Base-by-base conservation (phyloP, 2,888 invertebrate species). In the Drosophila subsilvestris region DNA sequence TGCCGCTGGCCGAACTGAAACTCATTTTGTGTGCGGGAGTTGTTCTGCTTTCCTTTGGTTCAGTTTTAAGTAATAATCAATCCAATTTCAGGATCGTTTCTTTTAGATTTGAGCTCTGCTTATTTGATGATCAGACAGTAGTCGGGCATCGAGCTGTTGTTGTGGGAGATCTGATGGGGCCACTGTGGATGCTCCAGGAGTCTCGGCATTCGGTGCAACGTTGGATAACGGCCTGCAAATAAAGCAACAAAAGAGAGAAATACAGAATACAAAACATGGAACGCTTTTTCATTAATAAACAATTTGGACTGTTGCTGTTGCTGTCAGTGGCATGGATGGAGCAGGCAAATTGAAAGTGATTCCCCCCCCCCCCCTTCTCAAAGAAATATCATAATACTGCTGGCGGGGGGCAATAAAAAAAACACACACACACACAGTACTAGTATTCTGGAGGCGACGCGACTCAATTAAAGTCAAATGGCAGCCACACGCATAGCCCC, bases 1-100 rank as follows among this genome's bases (percentile, higher is more conserved):
- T 82, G 69, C 89, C 88, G 72, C 90, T 90, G 79, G 90, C 91
- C 87, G 91, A 92, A 75, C 90, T 91, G 86, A 88, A 89, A 71
- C 90, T 90, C 90, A 90, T 87, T 18, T 73, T 88, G 80, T 25
- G 22, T 32, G 51, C 7, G n/a, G n/a, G n/a, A 37, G 37, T 37
- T 37, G 37, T n/a, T 4, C 37, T 6, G 37, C 37, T 54, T 54
- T 54, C 22, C 43, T 32, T 62, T 12, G 12, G 6, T 54, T 20
- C 17, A 12, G 7, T 56, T n/a, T n/a, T n/a, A n/a, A n/a, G 51
- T 58, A 57, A 5, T 14, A 37, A 14, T 29, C 10, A 18, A 27
- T 66, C 67, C 66, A 49, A 66, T 67, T 49, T 20, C 0, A 47
- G 27, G 53, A 49, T 51, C 42, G 50, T 6, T 14, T 10, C n/a